Evolutionary conservation across 2,113 vertebrate genomes (phyloP).

Genomic region (Pseudopodoces humilis): DNA sequence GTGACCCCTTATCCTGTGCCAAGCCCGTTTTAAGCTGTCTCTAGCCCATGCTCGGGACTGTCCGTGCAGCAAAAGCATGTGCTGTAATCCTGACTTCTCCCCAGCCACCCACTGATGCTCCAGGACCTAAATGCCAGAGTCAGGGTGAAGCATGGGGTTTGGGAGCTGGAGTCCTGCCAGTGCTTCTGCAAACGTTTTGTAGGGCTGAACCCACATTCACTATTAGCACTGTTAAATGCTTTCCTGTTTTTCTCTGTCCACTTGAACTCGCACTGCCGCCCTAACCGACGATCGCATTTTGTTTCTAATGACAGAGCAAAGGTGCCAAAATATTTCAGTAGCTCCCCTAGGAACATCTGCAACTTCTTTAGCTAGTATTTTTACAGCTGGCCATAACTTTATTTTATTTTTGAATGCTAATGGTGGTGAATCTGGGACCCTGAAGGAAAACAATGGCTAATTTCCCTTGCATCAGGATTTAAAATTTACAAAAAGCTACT

Average conservation of each 20-base stretch:
- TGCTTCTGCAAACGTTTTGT: not conserved
- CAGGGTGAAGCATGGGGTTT: not conserved
- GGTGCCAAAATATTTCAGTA: conserved; percentile 65
- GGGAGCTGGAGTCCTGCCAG: not conserved
- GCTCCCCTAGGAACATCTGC: conserved; percentile 59
- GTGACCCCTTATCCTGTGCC: not conserved
- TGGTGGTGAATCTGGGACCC: not conserved
- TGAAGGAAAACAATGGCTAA: conserved; percentile 32
- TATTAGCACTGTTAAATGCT: not conserved
- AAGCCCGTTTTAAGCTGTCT: not conserved
- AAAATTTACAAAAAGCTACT: not conserved
- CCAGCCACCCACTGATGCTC: not conserved
- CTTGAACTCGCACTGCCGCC: conserved; percentile 25
- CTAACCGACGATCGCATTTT: not conserved
- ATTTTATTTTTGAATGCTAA: conserved; percentile 28
- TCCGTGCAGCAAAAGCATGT: not conserved
- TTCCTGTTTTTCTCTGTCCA: conserved; percentile 45
- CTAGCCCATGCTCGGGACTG: accelerated
- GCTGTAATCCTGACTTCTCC: not conserved
- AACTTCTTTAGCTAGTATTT: conserved; percentile 59
- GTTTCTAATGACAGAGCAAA: conserved; percentile 48
- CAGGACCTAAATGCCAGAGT: not conserved
- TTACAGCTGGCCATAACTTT: conserved; percentile 52
- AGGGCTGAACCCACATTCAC: not conserved
- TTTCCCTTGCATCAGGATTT: conserved; percentile 9